Evolutionary conservation across 2,888 invertebrate genomes (phyloP), one percentile per base, ranked within the genome.

Genomic region (Coelogynopora nodosa): DNA sequence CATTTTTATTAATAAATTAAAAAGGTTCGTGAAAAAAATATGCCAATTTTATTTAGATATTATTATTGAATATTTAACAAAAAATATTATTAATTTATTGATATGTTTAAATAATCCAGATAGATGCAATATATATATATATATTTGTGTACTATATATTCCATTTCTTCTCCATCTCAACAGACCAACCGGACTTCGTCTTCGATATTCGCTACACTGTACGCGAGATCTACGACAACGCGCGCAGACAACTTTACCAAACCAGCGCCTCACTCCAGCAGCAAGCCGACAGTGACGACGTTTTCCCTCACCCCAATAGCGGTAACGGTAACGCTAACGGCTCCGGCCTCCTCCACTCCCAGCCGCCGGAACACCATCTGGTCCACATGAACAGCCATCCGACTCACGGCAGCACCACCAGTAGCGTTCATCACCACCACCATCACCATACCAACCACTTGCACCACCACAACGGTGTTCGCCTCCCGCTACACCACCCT

Each of bases 141-240:
- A n/a, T n/a, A n/a, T n/a, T n/a, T n/a, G n/a, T n/a, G n/a, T n/a
- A n/a, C n/a, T n/a, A n/a, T n/a, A n/a, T n/a, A n/a, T n/a, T n/a
- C n/a, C n/a, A n/a, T n/a, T n/a, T n/a, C n/a, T n/a, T n/a, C n/a
- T n/a, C n/a, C n/a, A n/a, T n/a, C n/a, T n/a, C n/a, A n/a, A n/a
- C n/a, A 84, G 1, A 88, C 91, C 96, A 96, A 5, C 95, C 96
- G 89, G 95, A 96, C 88, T 96, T 96, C 92, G 95, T 96, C 89
- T 96, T 96, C 92, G 96, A 96, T 92, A 96, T 96, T 89, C 94
- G 95, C 86, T 94, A 95, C 89, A 96, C 96, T 67, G 95, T 95
- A 89, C 94, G 96, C 89, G 96, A 96, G 93, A 96, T 96, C 85
- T 95, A 96, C 92, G 96, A 96, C 93, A 94, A 95, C 90, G 96